Evolutionary conservation across 2,113 vertebrate species (phyloP).

Genomic region (Poecilia latipinna): DNA sequence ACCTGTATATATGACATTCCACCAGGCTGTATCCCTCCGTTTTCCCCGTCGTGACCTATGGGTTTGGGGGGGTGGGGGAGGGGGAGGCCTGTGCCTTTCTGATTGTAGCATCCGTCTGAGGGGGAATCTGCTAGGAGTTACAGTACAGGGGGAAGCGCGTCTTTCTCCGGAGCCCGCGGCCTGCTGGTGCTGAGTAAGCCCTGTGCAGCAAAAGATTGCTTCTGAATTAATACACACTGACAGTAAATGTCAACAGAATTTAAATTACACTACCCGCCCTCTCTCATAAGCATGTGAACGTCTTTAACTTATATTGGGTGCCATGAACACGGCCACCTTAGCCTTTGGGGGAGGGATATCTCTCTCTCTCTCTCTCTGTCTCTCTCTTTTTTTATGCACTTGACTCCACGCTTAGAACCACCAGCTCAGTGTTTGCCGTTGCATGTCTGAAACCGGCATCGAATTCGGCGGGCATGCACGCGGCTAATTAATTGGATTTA

Average conservation of each 20-base stretch:
- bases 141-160: slow-evolving; percentile 67
- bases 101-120: slow-evolving; percentile 66
- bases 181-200: slow-evolving; percentile 82
- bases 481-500: slow-evolving; percentile 82
- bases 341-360: slow-evolving; percentile 47
- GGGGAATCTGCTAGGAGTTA: slow-evolving; percentile 68
- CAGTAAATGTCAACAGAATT: slow-evolving; percentile 88
- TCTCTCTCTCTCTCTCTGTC: slow-evolving; percentile 37
- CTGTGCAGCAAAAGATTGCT: slow-evolving; percentile 65
- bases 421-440: slow-evolving; percentile 69
- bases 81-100: slow-evolving; percentile 33
- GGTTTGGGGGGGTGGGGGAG: slow-evolving; percentile 39
- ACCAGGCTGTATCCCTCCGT: slow-evolving; percentile 60
- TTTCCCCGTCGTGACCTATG: slow-evolving; percentile 65
- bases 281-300: slow-evolving; percentile 76
- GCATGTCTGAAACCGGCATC: slow-evolving; percentile 64
- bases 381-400: slow-evolving; percentile 52
- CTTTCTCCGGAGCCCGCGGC: slow-evolving; percentile 72
- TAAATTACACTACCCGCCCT: slow-evolving; percentile 80
- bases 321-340: slow-evolving; percentile 70
- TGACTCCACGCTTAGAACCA: slow-evolving; percentile 67
- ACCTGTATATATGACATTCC: slow-evolving; percentile 76
- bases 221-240: slow-evolving; percentile 82
- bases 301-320: slow-evolving; percentile 80
- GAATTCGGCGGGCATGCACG: slow-evolving; percentile 61